A percentile compares a stretch with the other conserved stretches of the same genome.
phyloP scores from a whole-genome alignment of 2,113 vertebrate species.

The Serilophus lunatus region DNA sequence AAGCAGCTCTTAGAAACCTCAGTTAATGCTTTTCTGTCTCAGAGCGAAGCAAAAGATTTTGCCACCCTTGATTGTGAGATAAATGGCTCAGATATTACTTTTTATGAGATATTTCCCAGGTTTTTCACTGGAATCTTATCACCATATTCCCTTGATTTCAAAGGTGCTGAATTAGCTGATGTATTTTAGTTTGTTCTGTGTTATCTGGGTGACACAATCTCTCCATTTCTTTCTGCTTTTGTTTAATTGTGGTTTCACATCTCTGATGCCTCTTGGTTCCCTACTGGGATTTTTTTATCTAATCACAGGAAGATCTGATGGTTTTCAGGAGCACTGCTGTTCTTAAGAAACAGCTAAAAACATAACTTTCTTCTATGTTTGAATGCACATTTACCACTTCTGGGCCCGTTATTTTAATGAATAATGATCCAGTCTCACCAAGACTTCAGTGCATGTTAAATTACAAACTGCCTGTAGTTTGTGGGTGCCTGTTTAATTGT shows the following conservation, averaged over 20 bases:
- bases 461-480: neutral
- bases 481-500: neutral
- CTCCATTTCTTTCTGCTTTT: neutral
- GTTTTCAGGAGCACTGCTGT: neutral
- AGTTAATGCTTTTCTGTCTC: constrained; percentile 2
- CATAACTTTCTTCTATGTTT: neutral
- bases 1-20: constrained; percentile 10
- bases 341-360: neutral
- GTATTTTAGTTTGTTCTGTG: neutral
- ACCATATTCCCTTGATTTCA: neutral
- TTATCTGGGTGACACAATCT: neutral
- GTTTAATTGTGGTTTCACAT: neutral
- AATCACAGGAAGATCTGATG: neutral
- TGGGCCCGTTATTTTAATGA: neutral
- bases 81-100: neutral
- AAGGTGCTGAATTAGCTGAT: neutral
- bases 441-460: neutral
- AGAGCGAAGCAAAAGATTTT: neutral
- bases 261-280: neutral
- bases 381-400: neutral
- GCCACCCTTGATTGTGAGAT: neutral
- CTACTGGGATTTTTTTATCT: neutral
- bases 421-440: neutral
- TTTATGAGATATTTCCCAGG: neutral
- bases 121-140: neutral